phyloP scores from a whole-genome alignment of 2,797 vertebrate genomes.

The Amazonetta brasiliensis region DNA sequence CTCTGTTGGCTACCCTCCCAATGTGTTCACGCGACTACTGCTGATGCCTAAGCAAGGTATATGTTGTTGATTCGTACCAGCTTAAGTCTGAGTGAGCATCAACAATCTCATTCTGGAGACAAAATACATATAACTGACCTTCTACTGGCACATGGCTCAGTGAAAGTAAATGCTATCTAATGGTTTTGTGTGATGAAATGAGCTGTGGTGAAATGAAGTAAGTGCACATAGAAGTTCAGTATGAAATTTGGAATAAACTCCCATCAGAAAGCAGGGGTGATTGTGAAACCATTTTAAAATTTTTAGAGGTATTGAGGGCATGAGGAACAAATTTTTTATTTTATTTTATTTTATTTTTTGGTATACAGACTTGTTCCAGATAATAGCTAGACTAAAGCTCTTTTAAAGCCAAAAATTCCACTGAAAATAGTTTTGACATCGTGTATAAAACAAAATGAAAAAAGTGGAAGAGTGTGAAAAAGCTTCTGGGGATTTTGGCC shows the following conservation, averaged over 20 bases:
- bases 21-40: not conserved
- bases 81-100: not conserved
- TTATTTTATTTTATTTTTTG: not conserved
- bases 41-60: not conserved
- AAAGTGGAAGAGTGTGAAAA: not conserved
- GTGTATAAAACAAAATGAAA: not conserved
- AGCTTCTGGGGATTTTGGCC: not conserved
- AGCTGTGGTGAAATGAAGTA: not conserved
- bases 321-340: not conserved
- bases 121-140: not conserved
- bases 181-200: not conserved
- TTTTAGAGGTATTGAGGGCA: not conserved
- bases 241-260: not conserved
- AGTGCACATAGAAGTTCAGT: not conserved
- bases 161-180: not conserved
- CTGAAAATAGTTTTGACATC: not conserved
- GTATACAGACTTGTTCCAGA: not conserved
- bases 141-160: not conserved
- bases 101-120: conserved; percentile 12
- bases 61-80: not conserved
- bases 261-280: not conserved
- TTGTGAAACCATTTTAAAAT: not conserved
- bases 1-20: not conserved
- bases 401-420: not conserved
- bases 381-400: not conserved